Base-by-base conservation (phyloP, 2,797 vertebrate species). In the Coluber constrictor region DNA sequence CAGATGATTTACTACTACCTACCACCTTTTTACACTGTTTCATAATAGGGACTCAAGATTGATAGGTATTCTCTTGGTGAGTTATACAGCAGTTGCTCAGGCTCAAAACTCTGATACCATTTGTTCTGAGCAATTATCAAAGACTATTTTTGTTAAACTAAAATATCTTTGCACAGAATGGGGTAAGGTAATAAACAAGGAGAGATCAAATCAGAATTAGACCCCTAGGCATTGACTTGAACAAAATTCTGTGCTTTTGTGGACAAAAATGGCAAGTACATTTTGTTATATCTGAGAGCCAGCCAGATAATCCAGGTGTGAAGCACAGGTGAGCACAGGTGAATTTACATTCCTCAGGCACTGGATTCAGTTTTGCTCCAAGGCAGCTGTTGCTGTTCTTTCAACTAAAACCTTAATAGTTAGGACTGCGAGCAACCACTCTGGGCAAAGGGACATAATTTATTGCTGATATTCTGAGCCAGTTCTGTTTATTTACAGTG, bases 21-120 rank as follows among this genome's bases (percentile, higher is more conserved):
- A 9, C 37, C 51, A 56, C 37, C 60, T 88, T 87, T 61, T 66
- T 54, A 74, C 56, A 4, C 55, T 59, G 43, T 56, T 88, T 51
- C 70, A 87, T 32, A 70, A 70, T 37, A 92, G 94, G 61, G n/a
- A 4, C 8, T 91, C 0, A 32, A 94, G 2, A 15, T 79, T 95
- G 87, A 94, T 92, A 92, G 92, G 92, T 92, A 92, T 91, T 95
- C 70, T 87, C 91, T 94, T 88, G 92, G 95, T 95, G 13, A 8
- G 93, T 86, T 90, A 90, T 43, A 16, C 3, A 54, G 66, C 95
- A 90, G 94, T 27, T 95, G 93, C 86, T 27, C 10, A 90, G 55
- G 61, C 66, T 47, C 5, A 94, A 66, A 94, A 63, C 88, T 20
- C 93, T 55, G 90, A 94, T 55, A 29, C 87, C 55, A 88, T 20